Percentiles rank a stretch among this genome's conserved stretches.
phyloP scores from a whole-genome alignment of 2,888 invertebrate species.

The Willowsia nigromaculata region DNA sequence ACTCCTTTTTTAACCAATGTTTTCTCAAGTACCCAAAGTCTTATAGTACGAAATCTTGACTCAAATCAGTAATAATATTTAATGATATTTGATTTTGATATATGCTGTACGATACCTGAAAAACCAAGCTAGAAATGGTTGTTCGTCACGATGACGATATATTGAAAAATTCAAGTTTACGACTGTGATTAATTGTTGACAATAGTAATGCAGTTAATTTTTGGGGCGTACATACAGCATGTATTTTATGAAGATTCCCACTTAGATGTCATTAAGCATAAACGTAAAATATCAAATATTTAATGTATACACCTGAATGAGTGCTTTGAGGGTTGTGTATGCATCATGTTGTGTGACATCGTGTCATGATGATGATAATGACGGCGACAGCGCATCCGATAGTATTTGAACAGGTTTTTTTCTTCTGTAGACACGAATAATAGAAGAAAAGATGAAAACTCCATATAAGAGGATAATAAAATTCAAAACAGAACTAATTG shows the following conservation, averaged over 20 bases:
- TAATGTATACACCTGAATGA: background rate
- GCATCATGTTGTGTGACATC: slow-evolving; percentile 32
- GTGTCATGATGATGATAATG: background rate
- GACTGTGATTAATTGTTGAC: slow-evolving; percentile 43
- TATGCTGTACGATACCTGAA: background rate
- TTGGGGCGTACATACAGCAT: background rate
- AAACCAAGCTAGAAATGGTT: background rate
- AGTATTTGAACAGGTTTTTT: slow-evolving; percentile 41
- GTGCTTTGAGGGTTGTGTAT: background rate
- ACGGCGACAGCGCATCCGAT: slow-evolving; percentile 20
- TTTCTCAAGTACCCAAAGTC: too few species aligned
- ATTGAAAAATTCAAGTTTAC: background rate
- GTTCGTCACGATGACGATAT: background rate
- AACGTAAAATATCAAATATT: background rate
- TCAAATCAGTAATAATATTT: background rate
- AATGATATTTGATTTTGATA: background rate
- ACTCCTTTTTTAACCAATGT: too few species aligned
- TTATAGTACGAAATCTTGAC: background rate
- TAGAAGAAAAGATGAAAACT: background rate
- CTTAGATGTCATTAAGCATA: slow-evolving; percentile 1
- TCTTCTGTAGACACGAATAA: background rate
- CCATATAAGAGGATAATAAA: slow-evolving; percentile 51
- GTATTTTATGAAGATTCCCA: slow-evolving; percentile 27
- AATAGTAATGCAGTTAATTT: slow-evolving; percentile 22
- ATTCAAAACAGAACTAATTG: slow-evolving; percentile 37